These are phyloP conservation scores for Mormyrus hasselquistii DNA, from an alignment of 2,797 vertebrate species.

Conservation along the genomic window DNA sequence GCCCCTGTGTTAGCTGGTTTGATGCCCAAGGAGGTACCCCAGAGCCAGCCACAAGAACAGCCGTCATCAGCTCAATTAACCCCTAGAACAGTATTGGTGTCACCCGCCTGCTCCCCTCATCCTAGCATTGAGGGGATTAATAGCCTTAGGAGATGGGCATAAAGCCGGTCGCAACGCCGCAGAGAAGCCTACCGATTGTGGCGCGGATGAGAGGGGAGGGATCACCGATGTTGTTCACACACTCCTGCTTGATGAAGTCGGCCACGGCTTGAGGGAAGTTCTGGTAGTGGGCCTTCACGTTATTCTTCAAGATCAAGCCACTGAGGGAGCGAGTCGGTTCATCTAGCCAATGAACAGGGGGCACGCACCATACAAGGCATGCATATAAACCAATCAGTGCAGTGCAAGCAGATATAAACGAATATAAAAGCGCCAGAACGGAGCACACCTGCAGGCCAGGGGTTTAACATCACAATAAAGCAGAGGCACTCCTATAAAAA, in stretches of 20 bases:
- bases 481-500: not conserved
- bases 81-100: not conserved
- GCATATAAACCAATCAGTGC: not conserved
- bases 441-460: not conserved
- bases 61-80: not conserved
- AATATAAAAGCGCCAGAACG: not conserved
- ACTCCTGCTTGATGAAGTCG: conserved; percentile 92
- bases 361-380: not conserved
- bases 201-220: conserved; percentile 87
- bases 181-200: conserved; percentile 75
- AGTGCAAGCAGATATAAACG: not conserved
- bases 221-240: conserved; percentile 86
- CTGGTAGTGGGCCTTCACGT: conserved; percentile 91
- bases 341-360: conserved; percentile 48
- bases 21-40: not conserved
- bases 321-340: conserved; percentile 89
- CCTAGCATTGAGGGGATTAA: not conserved
- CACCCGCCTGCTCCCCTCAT: not conserved
- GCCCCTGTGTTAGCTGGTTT: not conserved
- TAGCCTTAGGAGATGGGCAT: not conserved
- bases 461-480: not conserved
- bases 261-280: conserved; percentile 82
- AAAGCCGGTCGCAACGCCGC: not conserved
- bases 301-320: conserved; percentile 91
- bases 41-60: not conserved